phyloP scores from a whole-genome alignment of 2,797 vertebrate genomes.

The Poeciliopsis turneri region DNA sequence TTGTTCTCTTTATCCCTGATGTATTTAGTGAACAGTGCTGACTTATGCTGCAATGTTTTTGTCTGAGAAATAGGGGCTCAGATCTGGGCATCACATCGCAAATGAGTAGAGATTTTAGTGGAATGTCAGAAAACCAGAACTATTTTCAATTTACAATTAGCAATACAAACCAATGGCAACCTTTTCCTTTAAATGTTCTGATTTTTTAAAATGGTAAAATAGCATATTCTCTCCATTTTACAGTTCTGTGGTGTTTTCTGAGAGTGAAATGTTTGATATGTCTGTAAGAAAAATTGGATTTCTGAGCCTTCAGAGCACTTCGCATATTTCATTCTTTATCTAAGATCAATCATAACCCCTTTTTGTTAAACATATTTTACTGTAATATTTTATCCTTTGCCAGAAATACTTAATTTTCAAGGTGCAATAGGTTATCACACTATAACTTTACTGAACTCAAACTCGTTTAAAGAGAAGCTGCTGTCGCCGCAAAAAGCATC shows the following conservation, averaged over 20 bases:
- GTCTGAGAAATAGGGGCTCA: neutral
- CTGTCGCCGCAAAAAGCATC: neutral
- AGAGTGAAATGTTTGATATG: neutral
- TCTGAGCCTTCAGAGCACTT: neutral
- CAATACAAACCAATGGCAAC: neutral
- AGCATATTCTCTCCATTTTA: neutral
- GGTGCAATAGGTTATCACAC: neutral
- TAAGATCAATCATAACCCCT: neutral
- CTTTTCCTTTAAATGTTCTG: neutral
- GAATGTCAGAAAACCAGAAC: neutral
- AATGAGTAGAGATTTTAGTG: neutral
- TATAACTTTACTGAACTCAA: neutral
- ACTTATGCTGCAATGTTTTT: neutral
- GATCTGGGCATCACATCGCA: neutral
- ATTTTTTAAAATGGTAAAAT: neutral
- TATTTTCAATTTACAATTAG: neutral
- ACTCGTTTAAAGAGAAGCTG: constrained; percentile 1
- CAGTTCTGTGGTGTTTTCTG: neutral
- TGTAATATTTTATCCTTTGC: neutral
- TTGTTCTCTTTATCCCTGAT: neutral
- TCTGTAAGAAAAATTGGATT: neutral
- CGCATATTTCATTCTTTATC: neutral
- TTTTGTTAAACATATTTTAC: neutral
- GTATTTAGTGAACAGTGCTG: neutral
- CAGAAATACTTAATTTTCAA: neutral